Evolutionary conservation across 2,888 invertebrate genomes (phyloP).

Genomic region (Eucriotettix oculatus): DNA sequence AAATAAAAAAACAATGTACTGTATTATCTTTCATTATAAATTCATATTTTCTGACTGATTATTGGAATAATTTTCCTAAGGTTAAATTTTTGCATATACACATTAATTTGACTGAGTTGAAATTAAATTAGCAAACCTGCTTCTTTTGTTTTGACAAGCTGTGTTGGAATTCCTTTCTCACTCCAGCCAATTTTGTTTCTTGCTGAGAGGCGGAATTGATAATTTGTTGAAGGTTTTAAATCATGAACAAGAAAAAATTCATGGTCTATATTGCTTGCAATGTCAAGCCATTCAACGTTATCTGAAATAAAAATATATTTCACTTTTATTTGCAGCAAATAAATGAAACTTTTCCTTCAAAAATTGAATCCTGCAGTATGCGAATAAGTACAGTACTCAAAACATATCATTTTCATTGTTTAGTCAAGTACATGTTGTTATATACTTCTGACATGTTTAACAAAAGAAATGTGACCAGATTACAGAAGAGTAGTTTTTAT

Average conservation of each 20-base stretch:
- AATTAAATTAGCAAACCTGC: constrained; percentile 23
- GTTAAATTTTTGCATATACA: too few relatives aligned
- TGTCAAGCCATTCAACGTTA: constrained; percentile 67
- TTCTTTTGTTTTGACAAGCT: constrained; percentile 50
- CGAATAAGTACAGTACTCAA: too few relatives aligned
- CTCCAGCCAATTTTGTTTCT: constrained; percentile 89
- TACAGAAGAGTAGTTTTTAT: too few relatives aligned
- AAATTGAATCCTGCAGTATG: too few relatives aligned
- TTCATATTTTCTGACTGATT: not conserved
- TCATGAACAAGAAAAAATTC: constrained; percentile 76
- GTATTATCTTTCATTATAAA: not conserved
- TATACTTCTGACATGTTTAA: too few relatives aligned
- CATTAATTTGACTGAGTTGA: too few relatives aligned
- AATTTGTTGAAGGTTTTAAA: constrained; percentile 61
- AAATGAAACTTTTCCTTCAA: not conserved
- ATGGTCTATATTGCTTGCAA: constrained; percentile 78
- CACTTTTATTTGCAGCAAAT: not conserved
- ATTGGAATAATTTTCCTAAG: too few relatives aligned
- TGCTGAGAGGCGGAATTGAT: constrained; percentile 79
- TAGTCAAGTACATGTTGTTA: too few relatives aligned
- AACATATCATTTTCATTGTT: too few relatives aligned
- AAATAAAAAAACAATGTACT: constrained; percentile 1
- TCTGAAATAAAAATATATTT: constrained; percentile 22
- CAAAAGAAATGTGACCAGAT: too few relatives aligned
- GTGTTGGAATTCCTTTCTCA: constrained; percentile 70